Base-by-base conservation (phyloP, 1,140 invertebrate species). In the Glomeris maerens region DNA sequence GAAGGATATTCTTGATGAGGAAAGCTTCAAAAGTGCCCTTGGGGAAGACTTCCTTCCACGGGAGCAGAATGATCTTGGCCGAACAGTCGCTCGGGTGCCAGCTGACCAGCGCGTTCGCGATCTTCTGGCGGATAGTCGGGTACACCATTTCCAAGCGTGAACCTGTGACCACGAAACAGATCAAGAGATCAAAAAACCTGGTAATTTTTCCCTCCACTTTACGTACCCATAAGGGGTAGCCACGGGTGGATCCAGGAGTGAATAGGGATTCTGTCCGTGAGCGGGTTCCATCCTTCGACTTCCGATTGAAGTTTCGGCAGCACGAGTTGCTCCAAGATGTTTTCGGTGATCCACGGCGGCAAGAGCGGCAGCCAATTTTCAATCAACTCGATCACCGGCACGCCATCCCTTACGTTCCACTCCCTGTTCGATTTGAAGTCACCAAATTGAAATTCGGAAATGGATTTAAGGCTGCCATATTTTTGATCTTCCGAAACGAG, bases 221-320 rank as follows among this genome's bases (percentile, higher is more conserved):
- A 56, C 46, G 63, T 68, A 76, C 79, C 75, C 65, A 91, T 75
- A 22, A 84, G 63, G 4, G 80, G 79, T 31, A 90, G 72, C 94
- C 94, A 99, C 0, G 95, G 95, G 68, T 95, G 81, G 49, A 97
- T 79, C 95, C 95, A 99, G 4, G 80, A 76, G 68, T 98, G 92
- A 55, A 98, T 87, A 1, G 93, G 92, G 47, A 94, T 77, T 0
- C 82, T 84, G 62, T 98, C 94, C 0, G 81, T 84, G 0, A 93
- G 71, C 0, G 95, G 94, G 73, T 98, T 88, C 95, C 94, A 98
- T 36, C 78, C 75, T 38, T 86, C 78, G 0, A 94, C 88, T 57
- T 86, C 88, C 14, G 71, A 61, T 26, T 81, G 76, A 28, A 98
- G 64, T 49, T 78, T 75, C 1, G 88, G 87, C 51, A 91, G 67